These are phyloP conservation scores for Drosophila melanica DNA, from an alignment of 1,140 invertebrate species.

Conservation along the genomic window DNA sequence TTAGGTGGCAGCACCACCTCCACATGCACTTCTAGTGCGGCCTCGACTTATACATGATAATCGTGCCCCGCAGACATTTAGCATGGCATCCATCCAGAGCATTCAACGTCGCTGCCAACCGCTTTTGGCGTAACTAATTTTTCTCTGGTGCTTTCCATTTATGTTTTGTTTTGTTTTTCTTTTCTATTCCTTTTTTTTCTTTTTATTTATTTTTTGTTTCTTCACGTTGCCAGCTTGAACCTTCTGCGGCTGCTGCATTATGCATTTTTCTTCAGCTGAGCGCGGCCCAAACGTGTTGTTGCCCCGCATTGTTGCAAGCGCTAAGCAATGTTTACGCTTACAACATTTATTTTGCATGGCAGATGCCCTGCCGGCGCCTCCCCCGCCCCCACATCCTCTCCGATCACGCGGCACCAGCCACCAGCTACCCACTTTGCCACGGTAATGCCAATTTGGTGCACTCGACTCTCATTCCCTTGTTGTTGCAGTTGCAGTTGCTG, in stretches of 20 bases:
- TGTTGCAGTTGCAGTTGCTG: constrained; percentile 6
- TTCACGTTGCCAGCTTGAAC: constrained; percentile 22
- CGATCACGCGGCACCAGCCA: neutral
- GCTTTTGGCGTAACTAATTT: constrained; percentile 81
- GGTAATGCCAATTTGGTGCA: constrained; percentile 76
- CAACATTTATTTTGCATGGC: constrained; percentile 81
- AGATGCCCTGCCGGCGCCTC: constrained; percentile 16
- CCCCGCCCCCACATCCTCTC: neutral
- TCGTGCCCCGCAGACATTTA: constrained; percentile 78
- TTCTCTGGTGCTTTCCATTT: constrained; percentile 69
- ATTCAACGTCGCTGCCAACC: constrained; percentile 45
- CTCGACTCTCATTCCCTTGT: constrained; percentile 37
- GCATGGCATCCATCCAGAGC: constrained; percentile 62
- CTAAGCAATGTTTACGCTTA: constrained; percentile 75
- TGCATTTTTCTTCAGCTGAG: constrained; percentile 55
- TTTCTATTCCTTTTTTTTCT: neutral
- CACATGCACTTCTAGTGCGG: constrained; percentile 14
- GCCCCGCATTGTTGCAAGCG: constrained; percentile 57
- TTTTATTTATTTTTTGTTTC: constrained; percentile 11
- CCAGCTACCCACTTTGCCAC: constrained; percentile 29
- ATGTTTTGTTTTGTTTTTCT: constrained; percentile 26
- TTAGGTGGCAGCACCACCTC: constrained; percentile 3
- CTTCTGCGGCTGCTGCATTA: constrained; percentile 60
- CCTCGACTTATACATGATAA: constrained; percentile 55
- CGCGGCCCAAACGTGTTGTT: constrained; percentile 20